Evolutionary conservation across 2,888 invertebrate species (phyloP).

Genomic region (Scaptomyza tumidula): DNA sequence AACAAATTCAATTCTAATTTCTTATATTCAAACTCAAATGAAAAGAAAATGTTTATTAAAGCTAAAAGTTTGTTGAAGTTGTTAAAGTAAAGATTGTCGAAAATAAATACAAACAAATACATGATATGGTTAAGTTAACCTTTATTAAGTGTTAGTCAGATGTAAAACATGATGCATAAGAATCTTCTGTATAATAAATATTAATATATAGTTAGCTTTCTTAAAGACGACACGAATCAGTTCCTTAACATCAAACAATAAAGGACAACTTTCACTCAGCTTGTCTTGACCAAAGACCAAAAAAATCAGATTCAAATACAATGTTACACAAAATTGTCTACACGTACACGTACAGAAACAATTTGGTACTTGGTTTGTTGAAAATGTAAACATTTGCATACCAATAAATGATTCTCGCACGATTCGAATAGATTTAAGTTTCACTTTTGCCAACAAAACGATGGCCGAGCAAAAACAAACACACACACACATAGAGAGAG

Average conservation of each 20-base stretch:
- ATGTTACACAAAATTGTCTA: slow-evolving; percentile 6
- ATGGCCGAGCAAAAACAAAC: slow-evolving; percentile 37
- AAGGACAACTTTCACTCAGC: slow-evolving; percentile 34
- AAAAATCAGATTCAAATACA: background rate
- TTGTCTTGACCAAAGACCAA: slow-evolving; percentile 3
- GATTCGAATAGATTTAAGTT: slow-evolving; percentile 45
- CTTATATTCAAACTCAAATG: no score
- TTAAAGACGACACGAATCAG: slow-evolving; percentile 11
- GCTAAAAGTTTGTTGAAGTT: no score
- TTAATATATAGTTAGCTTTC: background rate
- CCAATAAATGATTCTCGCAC: slow-evolving; percentile 29
- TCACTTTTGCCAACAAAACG: slow-evolving; percentile 59
- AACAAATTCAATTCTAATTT: no score
- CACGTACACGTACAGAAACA: slow-evolving; percentile 7
- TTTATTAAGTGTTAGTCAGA: background rate
- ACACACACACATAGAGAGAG: background rate
- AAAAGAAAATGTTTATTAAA: no score
- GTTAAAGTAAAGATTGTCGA: no score
- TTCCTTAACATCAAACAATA: background rate
- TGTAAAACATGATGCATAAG: background rate
- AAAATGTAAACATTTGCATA: slow-evolving; percentile 6
- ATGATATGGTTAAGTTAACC: background rate
- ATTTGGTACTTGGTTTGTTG: background rate
- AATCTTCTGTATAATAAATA: background rate
- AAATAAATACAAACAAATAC: background rate